Evolutionary conservation across 2,797 vertebrate species (phyloP), one percentile per base, ranked within the genome.

Genomic region (Buphagus erythrorhynchus): DNA sequence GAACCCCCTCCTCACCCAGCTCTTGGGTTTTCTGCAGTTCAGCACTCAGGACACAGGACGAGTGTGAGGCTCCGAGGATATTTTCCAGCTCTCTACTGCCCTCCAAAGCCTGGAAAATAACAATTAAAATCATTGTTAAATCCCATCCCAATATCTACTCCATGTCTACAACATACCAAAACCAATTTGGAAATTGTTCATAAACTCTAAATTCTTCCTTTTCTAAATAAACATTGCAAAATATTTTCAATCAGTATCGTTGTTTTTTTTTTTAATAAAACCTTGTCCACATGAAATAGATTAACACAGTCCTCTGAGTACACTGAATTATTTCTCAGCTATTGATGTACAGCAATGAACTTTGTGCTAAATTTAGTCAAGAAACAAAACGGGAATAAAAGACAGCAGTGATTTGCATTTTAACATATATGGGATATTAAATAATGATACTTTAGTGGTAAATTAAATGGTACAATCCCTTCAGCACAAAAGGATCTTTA

Each of bases 61-160:
- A 69, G 79, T 31, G 59, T 2, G 92, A 97, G 73, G 49, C 40
- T 10, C 97, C 96, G 22, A 97, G 31, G 74, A 98, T 90, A 57
- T 88, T 97, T 93, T 95, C 98, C 97, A 99, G 98, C 98, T 99
- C 98, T 97, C 97, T 98, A 95, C 97, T 99, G 99, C 98, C 98
- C 98, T 98, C 98, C 98, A 98, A 97, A 98, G 99, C 98, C 99
- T 99, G 93, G 52, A 98, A 97, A 98, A 54, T 7, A 35, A 62
- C 31, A 62, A 96, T 49, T 54, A 43, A 78, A 54, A 65, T n/a
- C 19, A 36, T 7, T 6, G 21, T 21, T 74, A 62, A 83, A 71
- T 65, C 54, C 65, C 43, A 29, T 35, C 33, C 24, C 40, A 14
- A 3, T 6, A 21, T 4, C 24, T 31, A 19, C 20, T 48, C 9